phyloP scores from a whole-genome alignment of 2,888 invertebrate genomes.

The Muscina levida region DNA sequence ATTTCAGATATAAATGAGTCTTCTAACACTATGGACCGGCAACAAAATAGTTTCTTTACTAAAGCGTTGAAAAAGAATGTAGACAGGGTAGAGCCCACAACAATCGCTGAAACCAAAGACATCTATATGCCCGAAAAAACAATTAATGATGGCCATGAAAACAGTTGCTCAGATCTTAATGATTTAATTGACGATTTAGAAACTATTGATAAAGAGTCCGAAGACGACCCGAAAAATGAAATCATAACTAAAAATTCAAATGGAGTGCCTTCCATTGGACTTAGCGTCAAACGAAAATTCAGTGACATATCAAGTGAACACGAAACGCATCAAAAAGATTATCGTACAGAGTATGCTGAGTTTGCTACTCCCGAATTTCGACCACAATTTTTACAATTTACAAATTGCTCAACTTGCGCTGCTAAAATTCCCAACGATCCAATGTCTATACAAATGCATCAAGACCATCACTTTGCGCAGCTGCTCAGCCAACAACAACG shows the following conservation, averaged over 20 bases:
- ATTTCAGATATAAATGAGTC: too few relatives aligned
- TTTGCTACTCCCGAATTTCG: conserved; percentile 71
- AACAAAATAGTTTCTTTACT: conserved; percentile 27
- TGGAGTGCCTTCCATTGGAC: neutral
- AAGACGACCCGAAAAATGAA: neutral
- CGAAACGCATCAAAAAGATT: conserved; percentile 52
- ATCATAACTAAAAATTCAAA: neutral
- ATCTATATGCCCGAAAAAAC: too few relatives aligned
- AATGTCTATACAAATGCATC: conserved; percentile 83
- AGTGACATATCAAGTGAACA: conserved; percentile 15
- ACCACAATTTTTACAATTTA: conserved; percentile 67
- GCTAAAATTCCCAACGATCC: conserved; percentile 82
- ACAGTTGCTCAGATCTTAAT: too few relatives aligned
- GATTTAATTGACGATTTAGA: conserved; percentile 31
- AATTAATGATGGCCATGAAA: too few relatives aligned
- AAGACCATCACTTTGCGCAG: conserved; percentile 87
- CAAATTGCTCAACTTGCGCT: conserved; percentile 85
- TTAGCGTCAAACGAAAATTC: conserved; percentile 46
- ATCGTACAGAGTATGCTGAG: conserved; percentile 74
- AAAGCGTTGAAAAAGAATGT: conserved; percentile 18
- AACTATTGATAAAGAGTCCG: conserved; percentile 20
- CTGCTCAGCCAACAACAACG: conserved; percentile 84
- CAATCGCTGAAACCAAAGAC: too few relatives aligned
- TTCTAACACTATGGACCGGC: neutral
- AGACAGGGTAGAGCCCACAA: too few relatives aligned